Evolutionary conservation across 2,797 vertebrate genomes (phyloP), one percentile per base, ranked within the genome.

Genomic region (Malurus leucopterus): DNA sequence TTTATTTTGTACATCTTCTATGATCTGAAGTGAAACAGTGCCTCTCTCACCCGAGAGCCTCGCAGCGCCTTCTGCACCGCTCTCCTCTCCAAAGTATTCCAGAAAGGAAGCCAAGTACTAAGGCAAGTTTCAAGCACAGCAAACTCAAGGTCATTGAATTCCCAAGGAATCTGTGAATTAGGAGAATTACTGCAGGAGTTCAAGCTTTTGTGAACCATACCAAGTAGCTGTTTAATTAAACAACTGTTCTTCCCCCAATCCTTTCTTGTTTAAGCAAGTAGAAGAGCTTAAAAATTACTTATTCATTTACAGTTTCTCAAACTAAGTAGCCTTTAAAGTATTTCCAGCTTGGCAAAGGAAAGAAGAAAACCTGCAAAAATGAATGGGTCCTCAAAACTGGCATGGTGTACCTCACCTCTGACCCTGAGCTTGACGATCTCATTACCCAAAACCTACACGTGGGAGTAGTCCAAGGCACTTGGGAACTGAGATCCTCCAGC

Each of bases 101-200:
- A 69, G 91, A 94, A 54, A 51, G 59, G 49, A 84, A 67, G 93
- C 86, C 95, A 93, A 92, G 73, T 49, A 65, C 71, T 51, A 61
- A 90, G 78, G 69, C 63, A 68, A 86, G 77, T 46, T 64, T 93
- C 62, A 72, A 89, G 88, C 68, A 57, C 69, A 88, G 88, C 86
- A 94, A 91, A 84, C 63, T 32, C 85, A 55, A 93, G 96, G 96
- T 96, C 95, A 95, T 3, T 26, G 68, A 88, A 95, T 96, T 96
- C 95, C 96, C 93, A 96, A 95, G 90, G 92, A 91, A 96, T 88
- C 92, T 92, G 94, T 79, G 91, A 96, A 94, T 75, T 77, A 88
- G 61, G 89, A 78, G 80, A 78, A 73, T 55, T 78, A 43, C 86
- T 75, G 57, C 53, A 90, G 89, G 92, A 95, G 93, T 94, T 96